Evolutionary conservation across 2,888 invertebrate genomes (phyloP), one percentile per base, ranked within the genome.

Genomic region (Drosophila mettleri): DNA sequence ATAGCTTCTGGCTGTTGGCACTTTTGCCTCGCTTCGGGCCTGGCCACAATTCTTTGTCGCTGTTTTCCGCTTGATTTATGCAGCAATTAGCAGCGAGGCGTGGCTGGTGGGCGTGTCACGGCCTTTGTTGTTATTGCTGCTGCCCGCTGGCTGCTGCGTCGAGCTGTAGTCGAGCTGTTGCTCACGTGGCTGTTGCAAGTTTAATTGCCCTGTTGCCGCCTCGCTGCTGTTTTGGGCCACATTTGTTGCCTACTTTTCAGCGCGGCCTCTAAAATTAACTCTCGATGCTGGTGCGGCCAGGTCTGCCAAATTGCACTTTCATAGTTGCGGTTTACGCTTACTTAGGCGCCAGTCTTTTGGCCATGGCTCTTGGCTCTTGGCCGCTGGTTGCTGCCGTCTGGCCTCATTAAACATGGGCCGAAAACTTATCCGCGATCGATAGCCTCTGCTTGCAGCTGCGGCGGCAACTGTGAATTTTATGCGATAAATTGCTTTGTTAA

Each of bases 401-500:
- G 51, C 73, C 74, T 71, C 66, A 76, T 76, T 74, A 71, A 72
- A 67, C 43, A 43, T 57, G 73, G 41, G 49, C 74, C 57, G 18
- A 58, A 70, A 39, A 54, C 38, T 41, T 67, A 41, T 36, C n/a
- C 24, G 27, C 66, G 59, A 79, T 80, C 80, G 67, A 80, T 76
- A 68, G 55, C 51, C 49, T 62, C 65, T 8, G 22, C 22, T 65
- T 34, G 72, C 63, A 52, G 54, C 39, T 31, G 59, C 41, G 48
- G 49, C 55, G 45, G 80, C 68, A 64, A 66, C 67, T 71, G 63
- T 60, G 65, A 60, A 84, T 81, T 81, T 75, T 71, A 84, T 83
- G 87, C 87, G 69, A 76, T 78, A 85, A 86, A 83, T 87, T 83
- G 87, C 79, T 70, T 72, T 85, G 85, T 87, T 87, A 83, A 83